A percentile compares a stretch with the other conserved stretches of the same genome.
Conservation (phyloP, 2,888 invertebrate species). For the Criorhina ranunculi region DNA sequence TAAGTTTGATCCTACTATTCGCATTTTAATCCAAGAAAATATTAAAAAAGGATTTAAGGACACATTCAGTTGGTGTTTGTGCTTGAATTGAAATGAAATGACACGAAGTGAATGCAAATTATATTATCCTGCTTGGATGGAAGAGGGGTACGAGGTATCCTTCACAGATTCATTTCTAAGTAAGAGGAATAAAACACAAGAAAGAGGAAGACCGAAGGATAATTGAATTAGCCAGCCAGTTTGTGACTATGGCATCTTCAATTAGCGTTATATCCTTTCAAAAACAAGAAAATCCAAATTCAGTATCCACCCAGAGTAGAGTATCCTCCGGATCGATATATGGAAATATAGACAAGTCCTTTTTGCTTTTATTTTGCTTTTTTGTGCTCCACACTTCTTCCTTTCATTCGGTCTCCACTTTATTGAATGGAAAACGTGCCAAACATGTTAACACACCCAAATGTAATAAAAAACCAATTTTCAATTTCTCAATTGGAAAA, state of each 20-base stretch:
- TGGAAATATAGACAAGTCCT: slow-evolving; percentile 14
- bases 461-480: slow-evolving; percentile 65
- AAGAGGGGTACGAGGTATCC: slow-evolving; percentile 21
- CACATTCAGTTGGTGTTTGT: slow-evolving; percentile 22
- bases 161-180: not conserved
- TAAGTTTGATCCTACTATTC: slow-evolving; percentile 24
- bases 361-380: slow-evolving; percentile 6
- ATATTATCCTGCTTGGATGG: slow-evolving; percentile 39
- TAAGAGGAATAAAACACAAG: not conserved
- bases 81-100: slow-evolving; percentile 5
- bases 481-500: slow-evolving; percentile 70
- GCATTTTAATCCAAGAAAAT: slow-evolving; percentile 17
- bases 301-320: no score
- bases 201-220: not conserved
- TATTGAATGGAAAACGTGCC: slow-evolving; percentile 44
- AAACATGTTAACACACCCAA: slow-evolving; percentile 44
- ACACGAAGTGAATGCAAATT: slow-evolving; percentile 63
- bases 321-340: slow-evolving; percentile 18
- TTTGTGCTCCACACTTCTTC: not conserved
- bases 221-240: slow-evolving; percentile 60
- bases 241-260: slow-evolving; percentile 61
- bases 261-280: slow-evolving; percentile 56
- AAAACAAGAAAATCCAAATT: slow-evolving; percentile 32
- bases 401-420: not conserved
- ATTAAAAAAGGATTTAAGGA: slow-evolving; percentile 6